Evolutionary conservation across 2,113 vertebrate genomes (phyloP).

Genomic region (Pelvicachromis taeniatus): DNA sequence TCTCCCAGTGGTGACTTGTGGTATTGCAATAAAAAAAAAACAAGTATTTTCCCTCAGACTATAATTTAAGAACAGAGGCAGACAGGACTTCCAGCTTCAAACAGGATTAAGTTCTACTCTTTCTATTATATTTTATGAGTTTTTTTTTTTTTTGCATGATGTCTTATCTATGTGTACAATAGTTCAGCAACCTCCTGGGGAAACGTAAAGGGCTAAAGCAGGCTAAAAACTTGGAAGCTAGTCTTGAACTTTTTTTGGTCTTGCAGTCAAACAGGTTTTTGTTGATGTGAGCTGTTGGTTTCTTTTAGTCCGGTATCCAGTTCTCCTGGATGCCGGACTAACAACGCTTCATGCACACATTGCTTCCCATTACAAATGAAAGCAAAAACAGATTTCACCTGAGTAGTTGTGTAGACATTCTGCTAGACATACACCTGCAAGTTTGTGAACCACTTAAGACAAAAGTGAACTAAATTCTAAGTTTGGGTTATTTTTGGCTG

Average conservation of each 20-base stretch:
- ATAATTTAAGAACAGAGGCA: neutral
- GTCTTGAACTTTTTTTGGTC: neutral
- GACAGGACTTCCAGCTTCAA: neutral
- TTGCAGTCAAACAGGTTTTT: neutral
- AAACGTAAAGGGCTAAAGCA: neutral
- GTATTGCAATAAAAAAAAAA: neutral
- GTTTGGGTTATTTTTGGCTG: rapidly evolving
- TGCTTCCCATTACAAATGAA: neutral
- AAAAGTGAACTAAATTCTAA: neutral
- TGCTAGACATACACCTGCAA: neutral
- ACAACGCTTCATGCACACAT: too few relatives aligned
- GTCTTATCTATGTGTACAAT: neutral
- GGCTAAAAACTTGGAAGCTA: neutral
- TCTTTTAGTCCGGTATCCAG: neutral
- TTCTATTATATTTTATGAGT: neutral
- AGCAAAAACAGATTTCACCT: neutral
- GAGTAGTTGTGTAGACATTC: neutral
- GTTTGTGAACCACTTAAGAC: neutral
- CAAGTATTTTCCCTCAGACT: neutral
- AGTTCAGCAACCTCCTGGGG: neutral
- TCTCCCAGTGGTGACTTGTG: neutral
- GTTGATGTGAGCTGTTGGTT: neutral
- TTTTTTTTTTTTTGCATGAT: neutral
- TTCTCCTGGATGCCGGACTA: too few relatives aligned
- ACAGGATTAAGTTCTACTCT: neutral